A percentile compares a stretch with the other conserved stretches of the same genome.
These are phyloP conservation scores for Augiades crinisus DNA, from an alignment of 2,888 invertebrate genomes.

Conservation along the genomic window DNA sequence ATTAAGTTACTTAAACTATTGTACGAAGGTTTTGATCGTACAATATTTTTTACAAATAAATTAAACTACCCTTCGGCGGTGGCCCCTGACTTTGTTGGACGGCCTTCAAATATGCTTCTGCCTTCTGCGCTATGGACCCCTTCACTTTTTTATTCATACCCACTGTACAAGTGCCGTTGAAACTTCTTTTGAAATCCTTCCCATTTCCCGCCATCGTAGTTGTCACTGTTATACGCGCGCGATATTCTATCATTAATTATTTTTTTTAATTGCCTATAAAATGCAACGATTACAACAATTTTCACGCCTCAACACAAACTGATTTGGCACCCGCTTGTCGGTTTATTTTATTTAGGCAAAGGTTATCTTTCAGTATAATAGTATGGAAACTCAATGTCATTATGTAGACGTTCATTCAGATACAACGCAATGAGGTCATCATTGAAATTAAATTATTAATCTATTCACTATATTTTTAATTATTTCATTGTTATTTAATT, in stretches of 20 bases:
- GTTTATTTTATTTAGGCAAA: constrained; percentile 35
- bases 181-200: constrained; percentile 51
- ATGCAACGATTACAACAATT: background rate
- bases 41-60: background rate
- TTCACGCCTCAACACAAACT: constrained; percentile 21
- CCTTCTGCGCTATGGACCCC: constrained; percentile 60
- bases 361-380: constrained; percentile 38
- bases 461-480: too few relatives aligned
- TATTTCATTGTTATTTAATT: too few relatives aligned
- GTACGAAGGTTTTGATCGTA: too few relatives aligned
- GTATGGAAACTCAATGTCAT: constrained; percentile 1
- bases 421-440: constrained; percentile 33
- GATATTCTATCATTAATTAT: constrained; percentile 53
- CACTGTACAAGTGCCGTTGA: constrained; percentile 54
- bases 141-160: constrained; percentile 50
- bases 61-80: constrained; percentile 40
- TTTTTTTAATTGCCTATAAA: background rate
- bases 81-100: constrained; percentile 55
- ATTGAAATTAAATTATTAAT: constrained; percentile 24
- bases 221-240: constrained; percentile 55
- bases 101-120: constrained; percentile 65
- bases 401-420: background rate
- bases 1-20: too few relatives aligned
- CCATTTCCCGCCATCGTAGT: constrained; percentile 57
- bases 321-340: constrained; percentile 26